These are phyloP conservation scores for Argyresthia albistria DNA, from an alignment of 2,888 invertebrate genomes.

Conservation along the genomic window DNA sequence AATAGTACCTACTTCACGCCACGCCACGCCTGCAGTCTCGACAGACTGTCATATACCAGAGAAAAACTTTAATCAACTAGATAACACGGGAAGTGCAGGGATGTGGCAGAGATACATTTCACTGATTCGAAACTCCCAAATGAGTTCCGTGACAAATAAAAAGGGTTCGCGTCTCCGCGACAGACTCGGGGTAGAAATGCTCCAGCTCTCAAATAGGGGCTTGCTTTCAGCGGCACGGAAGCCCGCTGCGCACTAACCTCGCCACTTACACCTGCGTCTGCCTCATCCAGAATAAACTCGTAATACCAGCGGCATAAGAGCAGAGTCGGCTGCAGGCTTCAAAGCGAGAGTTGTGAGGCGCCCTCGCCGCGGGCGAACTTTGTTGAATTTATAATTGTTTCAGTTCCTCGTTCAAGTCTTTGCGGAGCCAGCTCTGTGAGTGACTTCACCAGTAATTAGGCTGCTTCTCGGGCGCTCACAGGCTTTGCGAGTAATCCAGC, in stretches of 20 bases:
- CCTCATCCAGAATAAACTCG: not conserved
- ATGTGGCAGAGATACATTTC: not conserved
- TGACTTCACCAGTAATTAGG: slow-evolving; percentile 9
- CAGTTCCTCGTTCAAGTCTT: slow-evolving; percentile 11
- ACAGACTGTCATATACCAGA: no score
- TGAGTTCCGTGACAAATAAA: slow-evolving; percentile 2
- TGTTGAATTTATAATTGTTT: slow-evolving; percentile 29
- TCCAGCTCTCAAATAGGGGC: slow-evolving; percentile 15
- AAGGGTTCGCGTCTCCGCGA: not conserved
- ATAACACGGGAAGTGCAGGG: not conserved
- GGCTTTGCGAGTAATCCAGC: slow-evolving; percentile 1
- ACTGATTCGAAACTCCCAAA: not conserved
- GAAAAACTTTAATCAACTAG: slow-evolving; percentile 1
- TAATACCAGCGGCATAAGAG: not conserved
- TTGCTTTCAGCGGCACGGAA: slow-evolving; percentile 12
- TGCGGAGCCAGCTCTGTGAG: slow-evolving; percentile 2
- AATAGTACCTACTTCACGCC: no score
- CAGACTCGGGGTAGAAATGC: not conserved
- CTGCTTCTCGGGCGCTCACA: slow-evolving; percentile 1
- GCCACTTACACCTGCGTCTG: not conserved
- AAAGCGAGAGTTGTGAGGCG: not conserved
- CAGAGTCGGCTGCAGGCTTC: not conserved
- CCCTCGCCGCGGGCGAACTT: slow-evolving; percentile 15
- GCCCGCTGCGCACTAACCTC: not conserved
- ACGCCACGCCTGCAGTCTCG: no score